A percentile compares a stretch with the other conserved stretches of the same genome.
Evolutionary conservation across 2,113 vertebrate species (phyloP).

Genomic region (Odocoileus hemionus): DNA sequence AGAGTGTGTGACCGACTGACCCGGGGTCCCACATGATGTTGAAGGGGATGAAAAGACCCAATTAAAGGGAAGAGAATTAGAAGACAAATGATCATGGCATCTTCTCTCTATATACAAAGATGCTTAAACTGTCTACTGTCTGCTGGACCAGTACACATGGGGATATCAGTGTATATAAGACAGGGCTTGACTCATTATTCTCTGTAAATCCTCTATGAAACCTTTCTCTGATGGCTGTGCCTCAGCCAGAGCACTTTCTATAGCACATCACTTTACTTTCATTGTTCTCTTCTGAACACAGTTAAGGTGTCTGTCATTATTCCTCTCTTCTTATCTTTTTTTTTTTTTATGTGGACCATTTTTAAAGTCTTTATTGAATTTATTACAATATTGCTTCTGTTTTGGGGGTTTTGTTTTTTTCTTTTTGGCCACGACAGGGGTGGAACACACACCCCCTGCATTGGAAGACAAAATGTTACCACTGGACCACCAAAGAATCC

Average conservation of each 20-base stretch:
- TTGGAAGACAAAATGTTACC: neutral
- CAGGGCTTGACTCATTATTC: neutral
- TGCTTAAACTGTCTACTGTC: neutral
- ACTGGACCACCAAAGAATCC: neutral
- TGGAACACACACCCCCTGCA: neutral
- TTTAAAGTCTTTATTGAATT: neutral
- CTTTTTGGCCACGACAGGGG: neutral
- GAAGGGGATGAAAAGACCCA: neutral
- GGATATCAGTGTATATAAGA: neutral
- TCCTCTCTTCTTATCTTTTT: neutral
- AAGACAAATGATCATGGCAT: neutral
- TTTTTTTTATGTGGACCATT: neutral
- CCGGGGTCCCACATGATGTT: neutral
- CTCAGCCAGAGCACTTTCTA: neutral
- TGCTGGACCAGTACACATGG: neutral
- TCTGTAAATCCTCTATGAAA: neutral
- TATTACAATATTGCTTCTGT: neutral
- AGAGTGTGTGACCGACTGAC: neutral
- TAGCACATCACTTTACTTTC: neutral
- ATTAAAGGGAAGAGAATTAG: neutral
- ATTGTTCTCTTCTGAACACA: neutral
- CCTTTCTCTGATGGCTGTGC: neutral
- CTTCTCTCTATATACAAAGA: neutral
- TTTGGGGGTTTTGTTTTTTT: neutral
- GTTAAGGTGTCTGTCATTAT: neutral